phyloP scores from a whole-genome alignment of 2,797 vertebrate species.

The Argyrosomus regius region DNA sequence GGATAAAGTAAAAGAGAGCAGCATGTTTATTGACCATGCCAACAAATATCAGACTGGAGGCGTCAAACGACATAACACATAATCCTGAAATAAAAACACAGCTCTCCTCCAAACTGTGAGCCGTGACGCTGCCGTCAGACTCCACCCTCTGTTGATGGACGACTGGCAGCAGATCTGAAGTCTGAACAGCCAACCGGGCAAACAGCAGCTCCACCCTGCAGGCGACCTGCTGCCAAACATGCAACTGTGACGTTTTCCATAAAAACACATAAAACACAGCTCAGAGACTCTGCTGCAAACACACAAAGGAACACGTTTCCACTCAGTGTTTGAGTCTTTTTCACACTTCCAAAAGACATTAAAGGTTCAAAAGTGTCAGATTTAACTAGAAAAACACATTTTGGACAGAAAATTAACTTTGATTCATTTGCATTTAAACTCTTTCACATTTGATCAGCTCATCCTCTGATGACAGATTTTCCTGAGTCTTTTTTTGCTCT shows the following conservation, averaged over 20 bases:
- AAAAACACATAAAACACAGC: not conserved
- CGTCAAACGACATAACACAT: too few species aligned
- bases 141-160: constrained; percentile 32
- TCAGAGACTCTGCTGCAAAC: not conserved
- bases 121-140: not conserved
- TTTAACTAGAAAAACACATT: too few species aligned
- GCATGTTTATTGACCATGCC: too few species aligned
- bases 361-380: not conserved
- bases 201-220: constrained; percentile 53
- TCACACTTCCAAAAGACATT: not conserved
- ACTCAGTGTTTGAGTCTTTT: not conserved
- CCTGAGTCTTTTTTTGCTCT: too few species aligned
- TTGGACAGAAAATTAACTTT: too few species aligned
- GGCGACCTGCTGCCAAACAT: not conserved
- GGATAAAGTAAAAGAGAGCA: not conserved
- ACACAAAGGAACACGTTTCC: not conserved
- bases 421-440: too few species aligned
- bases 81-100: too few species aligned
- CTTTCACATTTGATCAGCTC: too few species aligned
- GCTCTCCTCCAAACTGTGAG: not conserved
- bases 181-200: constrained; percentile 12
- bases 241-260: not conserved
- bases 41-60: not conserved
- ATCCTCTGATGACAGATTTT: too few species aligned
- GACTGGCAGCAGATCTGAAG: constrained; percentile 22